Conservation (phyloP, 1,140 invertebrate genomes). For the Bombus polaris region DNA sequence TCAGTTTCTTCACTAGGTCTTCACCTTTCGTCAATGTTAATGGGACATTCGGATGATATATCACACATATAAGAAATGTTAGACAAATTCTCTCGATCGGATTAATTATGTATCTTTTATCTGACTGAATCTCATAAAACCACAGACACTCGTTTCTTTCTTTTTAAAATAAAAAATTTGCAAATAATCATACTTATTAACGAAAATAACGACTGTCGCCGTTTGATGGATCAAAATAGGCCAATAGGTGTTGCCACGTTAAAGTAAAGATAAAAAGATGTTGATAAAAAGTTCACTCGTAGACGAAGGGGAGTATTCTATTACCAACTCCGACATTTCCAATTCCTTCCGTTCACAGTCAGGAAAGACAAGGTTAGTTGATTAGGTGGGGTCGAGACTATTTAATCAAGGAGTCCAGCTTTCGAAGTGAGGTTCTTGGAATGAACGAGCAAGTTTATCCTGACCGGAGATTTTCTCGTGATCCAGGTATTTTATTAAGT, state of each 20-base stretch:
- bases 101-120: not conserved
- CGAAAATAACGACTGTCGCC: not conserved
- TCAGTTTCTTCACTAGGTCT: too few species aligned
- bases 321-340: not conserved
- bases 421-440: not conserved
- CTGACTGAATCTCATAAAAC: not conserved
- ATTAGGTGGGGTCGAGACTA: not conserved
- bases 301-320: not conserved
- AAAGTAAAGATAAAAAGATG: not conserved
- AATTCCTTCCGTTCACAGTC: not conserved
- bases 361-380: constrained; percentile 20
- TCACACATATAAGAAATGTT: not conserved
- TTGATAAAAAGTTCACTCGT: not conserved
- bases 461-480: not conserved
- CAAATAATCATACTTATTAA: not conserved
- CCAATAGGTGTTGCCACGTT: not conserved
- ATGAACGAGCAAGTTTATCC: not conserved
- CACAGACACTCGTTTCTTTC: not conserved
- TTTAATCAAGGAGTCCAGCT: constrained; percentile 10
- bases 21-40: not conserved
- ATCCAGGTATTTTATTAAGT: constrained; percentile 13
- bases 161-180: not conserved
- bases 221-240: not conserved
- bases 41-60: not conserved
- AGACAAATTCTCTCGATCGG: too few species aligned